Base-by-base conservation (phyloP, 1,140 invertebrate genomes). In the Metaphire vulgaris region DNA sequence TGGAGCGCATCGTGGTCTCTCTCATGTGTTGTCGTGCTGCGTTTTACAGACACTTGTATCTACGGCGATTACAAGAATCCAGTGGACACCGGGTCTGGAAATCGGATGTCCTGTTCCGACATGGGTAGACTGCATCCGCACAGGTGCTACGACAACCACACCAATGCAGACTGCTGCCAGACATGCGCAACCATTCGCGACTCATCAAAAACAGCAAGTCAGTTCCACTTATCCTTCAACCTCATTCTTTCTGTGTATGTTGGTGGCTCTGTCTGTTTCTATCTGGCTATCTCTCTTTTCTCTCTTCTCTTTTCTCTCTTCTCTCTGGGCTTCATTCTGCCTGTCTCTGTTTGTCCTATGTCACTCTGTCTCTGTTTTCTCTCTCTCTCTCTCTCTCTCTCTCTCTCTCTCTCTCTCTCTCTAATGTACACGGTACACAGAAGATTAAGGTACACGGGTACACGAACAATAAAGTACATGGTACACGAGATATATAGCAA, bases 21-120 rank as follows among this genome's bases (percentile, higher is more conserved):
- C n/a, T n/a, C n/a, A n/a, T n/a, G n/a, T n/a, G n/a, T n/a, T n/a
- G n/a, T n/a, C n/a, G n/a, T n/a, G n/a, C n/a, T n/a, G n/a, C n/a
- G n/a, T n/a, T n/a, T 69, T 69, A 26, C 67, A 69, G 67, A 69
- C 6, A 69, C 67, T 69, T 69, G 67, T 26, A 26, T 69, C n/a
- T 69, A 69, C 67, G 67, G 67, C 2, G 67, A 69, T 69, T 69
- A 69, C 67, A 69, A 69, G 26, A 26, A 31, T 26, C 67, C 6
- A 31, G n/a, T 69, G 2, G 30, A 26, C 2, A 26, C n/a, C 6
- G 2, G 2, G 2, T 28, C n/a, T 69, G 67, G 30, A 12, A 31
- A 12, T 14, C n/a, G 6, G n/a, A 26, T 26, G n/a, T 69, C n/a
- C n/a, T 69, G 67, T 31, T 31, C 2, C 31, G 67, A 69, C n/a